phyloP scores from a whole-genome alignment of 2,888 invertebrate species.

The Tanypteryx hageni region DNA sequence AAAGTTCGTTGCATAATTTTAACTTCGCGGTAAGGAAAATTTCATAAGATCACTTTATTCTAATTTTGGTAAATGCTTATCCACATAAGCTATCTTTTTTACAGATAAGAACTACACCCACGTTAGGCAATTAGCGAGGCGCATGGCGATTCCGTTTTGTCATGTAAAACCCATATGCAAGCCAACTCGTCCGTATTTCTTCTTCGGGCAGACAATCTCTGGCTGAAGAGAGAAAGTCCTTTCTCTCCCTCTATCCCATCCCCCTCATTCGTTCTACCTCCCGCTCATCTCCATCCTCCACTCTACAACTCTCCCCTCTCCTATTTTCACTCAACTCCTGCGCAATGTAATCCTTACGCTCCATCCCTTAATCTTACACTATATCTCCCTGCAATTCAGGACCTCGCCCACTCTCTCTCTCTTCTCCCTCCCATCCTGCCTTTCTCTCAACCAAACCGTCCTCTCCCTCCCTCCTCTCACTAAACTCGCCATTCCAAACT shows the following conservation, averaged over 20 bases:
- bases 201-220: neutral
- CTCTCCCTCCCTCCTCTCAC: neutral
- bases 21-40: no score
- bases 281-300: neutral
- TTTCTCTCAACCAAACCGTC: neutral
- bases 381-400: neutral
- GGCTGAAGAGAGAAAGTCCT: no score
- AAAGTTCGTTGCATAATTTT: no score
- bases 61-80: no score
- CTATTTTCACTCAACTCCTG: slow-evolving; percentile 35
- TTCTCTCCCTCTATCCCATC: neutral
- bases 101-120: no score
- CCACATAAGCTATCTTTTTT: no score
- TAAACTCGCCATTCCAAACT: neutral
- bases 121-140: neutral
- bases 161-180: neutral
- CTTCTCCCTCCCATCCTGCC: neutral
- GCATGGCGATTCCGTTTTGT: neutral
- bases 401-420: neutral
- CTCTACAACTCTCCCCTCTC: neutral
- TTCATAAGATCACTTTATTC: no score
- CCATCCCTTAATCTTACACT: neutral
- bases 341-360: neutral
- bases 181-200: neutral
- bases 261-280: neutral